phyloP scores from a whole-genome alignment of 2,888 invertebrate species.

The Tuta absoluta region DNA sequence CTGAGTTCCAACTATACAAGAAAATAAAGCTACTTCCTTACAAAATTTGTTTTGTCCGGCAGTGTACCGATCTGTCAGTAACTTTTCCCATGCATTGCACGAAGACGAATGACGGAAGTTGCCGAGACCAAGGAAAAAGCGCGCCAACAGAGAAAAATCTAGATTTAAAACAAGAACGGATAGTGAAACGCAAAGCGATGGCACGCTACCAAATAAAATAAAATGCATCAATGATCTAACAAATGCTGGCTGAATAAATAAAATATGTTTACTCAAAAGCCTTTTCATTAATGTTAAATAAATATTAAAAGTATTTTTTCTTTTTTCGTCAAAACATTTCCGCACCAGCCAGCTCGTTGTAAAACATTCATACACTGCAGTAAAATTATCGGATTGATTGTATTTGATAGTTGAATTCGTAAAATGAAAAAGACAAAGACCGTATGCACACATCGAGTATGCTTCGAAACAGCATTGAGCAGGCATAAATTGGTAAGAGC shows the following conservation, averaged over 20 bases:
- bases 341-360: conserved; percentile 8
- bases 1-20: neutral
- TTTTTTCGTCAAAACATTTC: neutral
- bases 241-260: conserved; percentile 6
- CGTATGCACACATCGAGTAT: conserved; percentile 2
- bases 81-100: conserved; percentile 72
- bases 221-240: neutral
- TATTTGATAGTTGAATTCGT: conserved; percentile 4
- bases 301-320: neutral
- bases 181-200: neutral
- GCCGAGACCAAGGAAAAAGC: conserved; percentile 58
- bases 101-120: conserved; percentile 76
- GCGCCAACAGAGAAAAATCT: conserved; percentile 34
- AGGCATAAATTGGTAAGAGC: conserved; percentile 45
- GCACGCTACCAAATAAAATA: conserved; percentile 6
- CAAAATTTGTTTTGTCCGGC: conserved; percentile 30
- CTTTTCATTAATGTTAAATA: neutral
- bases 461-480: conserved; percentile 33
- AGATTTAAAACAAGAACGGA: conserved; percentile 6
- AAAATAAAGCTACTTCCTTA: neutral
- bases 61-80: conserved; percentile 68
- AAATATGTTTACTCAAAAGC: neutral
- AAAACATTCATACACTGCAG: conserved; percentile 9
- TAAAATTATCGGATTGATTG: neutral
- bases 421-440: conserved; percentile 9